Conservation (phyloP, 2,797 vertebrate genomes). For the Pitangus sulphuratus region DNA sequence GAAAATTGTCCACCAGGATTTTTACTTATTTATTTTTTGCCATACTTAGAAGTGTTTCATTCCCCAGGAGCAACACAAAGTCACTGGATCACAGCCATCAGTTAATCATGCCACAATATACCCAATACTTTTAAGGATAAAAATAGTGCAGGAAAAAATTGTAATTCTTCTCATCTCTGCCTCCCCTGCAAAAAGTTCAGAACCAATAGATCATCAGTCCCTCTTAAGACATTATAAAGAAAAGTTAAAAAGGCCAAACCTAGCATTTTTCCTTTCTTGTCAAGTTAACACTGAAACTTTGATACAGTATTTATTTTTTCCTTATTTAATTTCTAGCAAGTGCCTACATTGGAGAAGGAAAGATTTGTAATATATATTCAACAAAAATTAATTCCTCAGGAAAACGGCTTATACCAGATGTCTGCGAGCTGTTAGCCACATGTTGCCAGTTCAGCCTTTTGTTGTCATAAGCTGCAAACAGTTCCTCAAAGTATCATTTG, state of each 20-base stretch:
- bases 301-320: neutral
- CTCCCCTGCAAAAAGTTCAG: neutral
- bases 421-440: conserved; percentile 23
- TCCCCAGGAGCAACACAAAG: neutral
- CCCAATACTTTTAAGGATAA: neutral
- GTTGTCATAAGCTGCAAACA: conserved; percentile 1
- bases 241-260: neutral
- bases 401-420: conserved; percentile 25
- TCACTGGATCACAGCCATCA: neutral
- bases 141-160: neutral
- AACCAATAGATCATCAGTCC: neutral
- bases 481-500: conserved; percentile 9
- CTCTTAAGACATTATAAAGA: neutral
- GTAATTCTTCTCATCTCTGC: neutral
- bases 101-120: neutral
- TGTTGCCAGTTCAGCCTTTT: neutral
- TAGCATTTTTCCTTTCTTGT: neutral
- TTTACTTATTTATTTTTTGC: neutral
- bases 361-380: neutral
- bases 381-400: conserved; percentile 5
- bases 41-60: neutral
- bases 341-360: neutral
- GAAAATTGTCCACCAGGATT: neutral
- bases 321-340: conserved; percentile 13
- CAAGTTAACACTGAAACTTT: neutral